Base-by-base conservation (phyloP, 2,113 vertebrate genomes). In the Polypterus bichir region DNA sequence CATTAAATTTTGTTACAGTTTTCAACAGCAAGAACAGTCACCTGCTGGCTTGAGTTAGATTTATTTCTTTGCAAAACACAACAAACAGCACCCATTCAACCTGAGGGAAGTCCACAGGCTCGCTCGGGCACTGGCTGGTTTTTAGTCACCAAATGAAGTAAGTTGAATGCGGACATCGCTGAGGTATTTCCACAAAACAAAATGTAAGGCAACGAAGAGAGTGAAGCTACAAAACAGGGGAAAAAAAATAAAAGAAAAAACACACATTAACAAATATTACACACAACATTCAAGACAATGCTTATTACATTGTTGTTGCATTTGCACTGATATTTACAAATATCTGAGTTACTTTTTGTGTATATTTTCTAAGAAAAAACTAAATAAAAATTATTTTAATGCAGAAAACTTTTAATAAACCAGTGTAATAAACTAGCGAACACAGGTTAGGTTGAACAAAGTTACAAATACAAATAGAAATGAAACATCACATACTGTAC, bases 131-230 rank as follows among this genome's bases (percentile, higher is more conserved):
- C 92, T 77, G 96, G 93, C 88, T 97, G 92, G 90, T 88, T 93
- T 89, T 94, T 97, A 87, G 88, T 93, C 87, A 98, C 87, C 89
- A 98, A 91, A 84, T 97, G 96, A 84, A 98, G 94, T 77, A 98
- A 90, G 88, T 97, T 98, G 92, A 98, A 97, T 80, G 93, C 94
- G 80, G 96, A 98, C 96, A 98, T 97, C 88, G 82, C 86, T 87
- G 90, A 84, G 81, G 81, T 83, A 82, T 84, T 82, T 82, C 88
- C 86, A 85, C 81, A 84, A 83, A 27, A 84, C 79, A 84, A 81
- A 84, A 85, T 76, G 71, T 84, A 77, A 84, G 77, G 81, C 82
- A 83, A 83, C 82, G 77, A 79, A 82, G 79, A 78, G 79, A 81
- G 79, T 60, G 61, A 59, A 58, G 79, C 83, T 90, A 79, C 86